phyloP scores from a whole-genome alignment of 92 coral and sea anemone genomes.

The Zoanthus sansibaricus region DNA sequence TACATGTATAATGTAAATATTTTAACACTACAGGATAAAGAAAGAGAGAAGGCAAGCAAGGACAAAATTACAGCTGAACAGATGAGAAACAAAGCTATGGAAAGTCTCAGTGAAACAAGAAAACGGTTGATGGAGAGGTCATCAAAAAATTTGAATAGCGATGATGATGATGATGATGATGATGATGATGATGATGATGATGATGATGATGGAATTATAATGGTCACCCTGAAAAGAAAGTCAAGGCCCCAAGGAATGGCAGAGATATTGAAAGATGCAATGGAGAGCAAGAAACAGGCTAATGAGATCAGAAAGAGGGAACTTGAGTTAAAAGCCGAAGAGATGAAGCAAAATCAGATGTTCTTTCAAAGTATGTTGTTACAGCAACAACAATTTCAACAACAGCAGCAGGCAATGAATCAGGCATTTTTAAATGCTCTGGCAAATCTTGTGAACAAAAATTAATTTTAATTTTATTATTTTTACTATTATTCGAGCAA shows the following conservation, averaged over 20 bases:
- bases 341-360: slow-evolving; percentile 46
- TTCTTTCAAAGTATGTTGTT: slow-evolving; percentile 11
- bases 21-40: slow-evolving; percentile 10
- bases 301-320: slow-evolving; percentile 48
- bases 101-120: slow-evolving; percentile 47
- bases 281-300: slow-evolving; percentile 44
- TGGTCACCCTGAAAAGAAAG: slow-evolving; percentile 16
- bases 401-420: slow-evolving; percentile 36
- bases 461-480: background rate
- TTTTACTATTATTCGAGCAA: background rate
- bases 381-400: slow-evolving; percentile 45
- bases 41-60: slow-evolving; percentile 31
- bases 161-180: background rate
- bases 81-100: slow-evolving; percentile 48
- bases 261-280: slow-evolving; percentile 39
- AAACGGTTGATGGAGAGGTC: slow-evolving; percentile 22
- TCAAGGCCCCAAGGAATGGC: slow-evolving; percentile 26
- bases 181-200: background rate
- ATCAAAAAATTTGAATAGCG: slow-evolving; percentile 5
- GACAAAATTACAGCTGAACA: slow-evolving; percentile 14
- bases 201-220: background rate
- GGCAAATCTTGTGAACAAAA: background rate
- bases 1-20: background rate
- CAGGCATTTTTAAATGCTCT: background rate
- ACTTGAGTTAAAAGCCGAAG: slow-evolving; percentile 41